phyloP scores from a whole-genome alignment of 2,888 invertebrate genomes.

The Cerceris rybyensis region DNA sequence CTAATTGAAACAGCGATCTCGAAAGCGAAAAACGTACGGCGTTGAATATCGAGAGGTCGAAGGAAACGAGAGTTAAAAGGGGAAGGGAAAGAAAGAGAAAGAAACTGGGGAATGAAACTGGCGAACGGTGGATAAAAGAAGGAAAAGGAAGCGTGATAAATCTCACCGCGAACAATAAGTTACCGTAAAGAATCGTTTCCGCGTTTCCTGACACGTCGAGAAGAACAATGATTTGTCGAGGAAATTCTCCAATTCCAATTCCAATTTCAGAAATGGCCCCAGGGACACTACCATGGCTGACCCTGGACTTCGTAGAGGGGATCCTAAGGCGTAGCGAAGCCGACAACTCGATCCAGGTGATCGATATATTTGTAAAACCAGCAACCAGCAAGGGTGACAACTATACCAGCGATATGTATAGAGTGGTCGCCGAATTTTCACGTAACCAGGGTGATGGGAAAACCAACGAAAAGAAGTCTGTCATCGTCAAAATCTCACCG shows the following conservation, averaged over 20 bases:
- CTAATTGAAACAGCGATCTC: constrained; percentile 63
- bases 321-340: constrained; percentile 69
- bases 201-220: constrained; percentile 57
- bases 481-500: constrained; percentile 79
- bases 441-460: constrained; percentile 47
- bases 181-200: constrained; percentile 68
- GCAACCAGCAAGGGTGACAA: constrained; percentile 79
- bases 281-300: constrained; percentile 71
- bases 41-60: constrained; percentile 51
- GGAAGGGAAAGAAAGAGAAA: background rate
- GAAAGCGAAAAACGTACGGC: constrained; percentile 37
- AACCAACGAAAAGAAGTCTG: constrained; percentile 65
- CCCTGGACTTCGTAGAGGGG: constrained; percentile 70
- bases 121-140: constrained; percentile 1
- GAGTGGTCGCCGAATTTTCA: constrained; percentile 66
- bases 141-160: constrained; percentile 59
- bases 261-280: constrained; percentile 71
- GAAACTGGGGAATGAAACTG: background rate
- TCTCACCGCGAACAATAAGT: constrained; percentile 67
- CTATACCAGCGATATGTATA: constrained; percentile 79
- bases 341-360: constrained; percentile 71
- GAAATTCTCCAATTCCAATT: constrained; percentile 70
- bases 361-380: constrained; percentile 67
- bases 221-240: constrained; percentile 69
- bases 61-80: no score